A percentile compares a stretch with the other conserved stretches of the same genome.
phyloP scores from a whole-genome alignment of 2,113 vertebrate genomes.

The Rhinolophus sinicus region DNA sequence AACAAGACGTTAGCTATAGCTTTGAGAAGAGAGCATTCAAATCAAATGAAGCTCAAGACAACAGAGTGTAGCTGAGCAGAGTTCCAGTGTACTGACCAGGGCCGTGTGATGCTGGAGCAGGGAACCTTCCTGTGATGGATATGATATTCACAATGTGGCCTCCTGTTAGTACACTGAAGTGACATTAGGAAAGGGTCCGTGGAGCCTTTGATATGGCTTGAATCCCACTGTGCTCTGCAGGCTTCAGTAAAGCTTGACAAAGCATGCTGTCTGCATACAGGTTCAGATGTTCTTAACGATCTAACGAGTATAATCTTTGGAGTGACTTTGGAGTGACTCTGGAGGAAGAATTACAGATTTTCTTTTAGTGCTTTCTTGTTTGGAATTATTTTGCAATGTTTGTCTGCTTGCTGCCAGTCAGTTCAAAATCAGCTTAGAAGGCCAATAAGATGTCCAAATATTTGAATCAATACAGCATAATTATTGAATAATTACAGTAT shows the following conservation, averaged over 20 bases:
- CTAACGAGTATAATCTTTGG: slow-evolving; percentile 37
- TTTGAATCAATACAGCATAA: slow-evolving; percentile 72
- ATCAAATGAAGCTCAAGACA: slow-evolving; percentile 30
- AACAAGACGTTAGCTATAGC: slow-evolving; percentile 15
- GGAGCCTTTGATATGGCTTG: slow-evolving; percentile 52
- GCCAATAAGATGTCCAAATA: slow-evolving; percentile 50
- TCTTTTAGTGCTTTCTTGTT: slow-evolving; percentile 62
- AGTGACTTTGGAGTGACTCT: slow-evolving; percentile 34
- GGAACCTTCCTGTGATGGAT: slow-evolving; percentile 29
- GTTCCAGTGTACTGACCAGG: neutral
- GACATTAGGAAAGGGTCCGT: slow-evolving; percentile 53
- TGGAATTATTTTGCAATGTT: slow-evolving; percentile 53
- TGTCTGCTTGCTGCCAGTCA: slow-evolving; percentile 12
- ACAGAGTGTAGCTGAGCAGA: slow-evolving; percentile 54
- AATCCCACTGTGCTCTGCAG: slow-evolving; percentile 19
- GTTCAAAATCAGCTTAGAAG: slow-evolving; percentile 65
- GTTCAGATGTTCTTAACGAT: slow-evolving; percentile 74
- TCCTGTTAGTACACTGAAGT: slow-evolving; percentile 46
- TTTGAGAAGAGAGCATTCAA: slow-evolving; percentile 49
- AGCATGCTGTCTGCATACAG: slow-evolving; percentile 29
- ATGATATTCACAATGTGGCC: slow-evolving; percentile 65
- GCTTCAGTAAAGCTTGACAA: slow-evolving; percentile 64
- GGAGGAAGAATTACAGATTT: slow-evolving; percentile 57
- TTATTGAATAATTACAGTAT: slow-evolving; percentile 78
- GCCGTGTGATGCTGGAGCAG: slow-evolving; percentile 40